A percentile compares a stretch with the other conserved stretches of the same genome.
Evolutionary conservation across 2,797 vertebrate genomes (phyloP).

Genomic region (Mus minutoides): DNA sequence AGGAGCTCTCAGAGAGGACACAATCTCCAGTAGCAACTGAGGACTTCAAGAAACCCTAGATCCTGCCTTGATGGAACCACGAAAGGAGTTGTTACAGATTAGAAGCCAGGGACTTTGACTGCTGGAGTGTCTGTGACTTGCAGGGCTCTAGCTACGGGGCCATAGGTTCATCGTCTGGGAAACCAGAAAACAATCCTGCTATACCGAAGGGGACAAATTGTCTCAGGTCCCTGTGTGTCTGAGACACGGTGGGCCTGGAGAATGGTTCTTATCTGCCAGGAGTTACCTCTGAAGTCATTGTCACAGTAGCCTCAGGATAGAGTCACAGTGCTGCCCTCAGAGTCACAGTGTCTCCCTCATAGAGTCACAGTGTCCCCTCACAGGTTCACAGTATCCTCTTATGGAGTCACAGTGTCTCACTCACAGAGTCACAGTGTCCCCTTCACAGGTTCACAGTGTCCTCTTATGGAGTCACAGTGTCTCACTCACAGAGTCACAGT

Average conservation of each 20-base stretch:
- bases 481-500: neutral
- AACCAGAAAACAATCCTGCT: neutral
- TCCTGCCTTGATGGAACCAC: accelerated
- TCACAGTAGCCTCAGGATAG: neutral
- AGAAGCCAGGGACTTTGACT: accelerated
- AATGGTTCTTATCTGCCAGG: accelerated
- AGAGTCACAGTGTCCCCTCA: too few relatives aligned
- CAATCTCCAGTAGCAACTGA: too few relatives aligned
- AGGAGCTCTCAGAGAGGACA: neutral
- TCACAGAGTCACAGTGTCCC: neutral
- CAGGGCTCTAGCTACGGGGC: neutral
- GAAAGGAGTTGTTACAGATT: accelerated
- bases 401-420: neutral
- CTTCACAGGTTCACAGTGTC: too few relatives aligned
- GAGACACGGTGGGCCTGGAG: neutral
- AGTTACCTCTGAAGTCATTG: neutral
- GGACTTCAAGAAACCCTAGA: accelerated
- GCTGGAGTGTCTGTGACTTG: accelerated
- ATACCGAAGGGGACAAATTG: neutral
- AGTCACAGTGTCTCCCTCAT: neutral
- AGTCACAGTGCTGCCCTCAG: neutral
- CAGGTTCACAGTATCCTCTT: too few relatives aligned
- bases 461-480: neutral
- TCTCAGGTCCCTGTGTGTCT: neutral
- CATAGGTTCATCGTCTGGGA: neutral